Conservation (phyloP, 1,140 invertebrate genomes). For the Mya arenaria region DNA sequence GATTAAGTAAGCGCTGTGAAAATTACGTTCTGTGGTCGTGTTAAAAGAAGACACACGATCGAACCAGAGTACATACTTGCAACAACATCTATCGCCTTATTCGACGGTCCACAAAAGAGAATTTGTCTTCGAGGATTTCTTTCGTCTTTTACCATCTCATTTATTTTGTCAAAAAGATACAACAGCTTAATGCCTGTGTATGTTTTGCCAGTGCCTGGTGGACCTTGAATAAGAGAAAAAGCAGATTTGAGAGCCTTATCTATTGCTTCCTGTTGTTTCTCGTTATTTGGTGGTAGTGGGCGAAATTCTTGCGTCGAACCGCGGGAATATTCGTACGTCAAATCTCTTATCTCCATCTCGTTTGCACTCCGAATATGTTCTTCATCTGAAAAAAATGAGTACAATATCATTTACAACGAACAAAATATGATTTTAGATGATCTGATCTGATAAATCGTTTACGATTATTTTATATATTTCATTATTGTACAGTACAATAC, state of each 20-base stretch:
- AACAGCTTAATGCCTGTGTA: conserved; percentile 68
- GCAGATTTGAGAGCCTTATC: too few relatives aligned
- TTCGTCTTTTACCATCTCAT: conserved; percentile 36
- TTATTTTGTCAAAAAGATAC: conserved; percentile 67
- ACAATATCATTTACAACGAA: not conserved
- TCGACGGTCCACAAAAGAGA: conserved; percentile 71
- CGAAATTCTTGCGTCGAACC: too few relatives aligned
- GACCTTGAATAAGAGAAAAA: too few relatives aligned
- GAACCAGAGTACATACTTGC: conserved; percentile 46
- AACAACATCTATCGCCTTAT: conserved; percentile 65
- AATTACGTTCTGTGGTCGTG: not conserved
- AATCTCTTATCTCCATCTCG: not conserved
- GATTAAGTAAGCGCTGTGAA: not conserved
- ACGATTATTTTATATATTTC: too few relatives aligned
- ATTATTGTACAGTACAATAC: too few relatives aligned
- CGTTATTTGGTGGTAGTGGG: too few relatives aligned
- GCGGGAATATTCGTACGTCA: not conserved
- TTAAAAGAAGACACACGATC: not conserved
- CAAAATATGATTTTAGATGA: too few relatives aligned
- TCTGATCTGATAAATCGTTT: too few relatives aligned
- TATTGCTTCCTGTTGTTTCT: too few relatives aligned
- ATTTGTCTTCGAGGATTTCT: conserved; percentile 55
- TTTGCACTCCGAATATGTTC: not conserved
- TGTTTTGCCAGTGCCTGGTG: conserved; percentile 74
- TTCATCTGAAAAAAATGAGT: not conserved